Evolutionary conservation across 1,140 invertebrate species (phyloP).

Genomic region (Oedothorax gibbosus): DNA sequence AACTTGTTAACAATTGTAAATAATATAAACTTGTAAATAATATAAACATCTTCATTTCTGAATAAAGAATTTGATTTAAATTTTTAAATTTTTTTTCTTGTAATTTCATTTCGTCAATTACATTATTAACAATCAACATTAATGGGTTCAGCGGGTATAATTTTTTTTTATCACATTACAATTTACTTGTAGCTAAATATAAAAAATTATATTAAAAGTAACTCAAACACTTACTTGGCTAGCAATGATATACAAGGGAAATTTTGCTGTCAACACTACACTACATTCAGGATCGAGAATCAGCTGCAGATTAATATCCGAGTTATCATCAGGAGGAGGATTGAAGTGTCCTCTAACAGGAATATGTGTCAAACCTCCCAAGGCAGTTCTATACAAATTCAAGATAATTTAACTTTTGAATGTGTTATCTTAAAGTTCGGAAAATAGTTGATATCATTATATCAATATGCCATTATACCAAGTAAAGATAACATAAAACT

Average conservation of each 20-base stretch:
- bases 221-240: slow-evolving; percentile 28
- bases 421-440: no score
- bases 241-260: slow-evolving; percentile 29
- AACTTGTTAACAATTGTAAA: no score
- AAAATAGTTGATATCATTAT: no score
- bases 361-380: slow-evolving; percentile 30
- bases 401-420: background rate
- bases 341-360: slow-evolving; percentile 5
- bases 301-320: slow-evolving; percentile 15
- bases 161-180: no score
- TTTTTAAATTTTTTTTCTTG: no score
- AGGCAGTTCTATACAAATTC: slow-evolving; percentile 23
- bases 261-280: slow-evolving; percentile 25
- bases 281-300: slow-evolving; percentile 54
- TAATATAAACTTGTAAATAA: background rate
- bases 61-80: background rate
- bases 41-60: no score
- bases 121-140: no score
- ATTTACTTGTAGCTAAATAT: background rate
- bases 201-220: background rate
- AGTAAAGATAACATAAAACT: background rate
- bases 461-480: background rate
- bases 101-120: no score
- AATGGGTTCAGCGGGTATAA: no score
- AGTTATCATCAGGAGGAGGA: background rate